phyloP scores from a whole-genome alignment of 2,113 vertebrate genomes.

The Muscicapa adusta region DNA sequence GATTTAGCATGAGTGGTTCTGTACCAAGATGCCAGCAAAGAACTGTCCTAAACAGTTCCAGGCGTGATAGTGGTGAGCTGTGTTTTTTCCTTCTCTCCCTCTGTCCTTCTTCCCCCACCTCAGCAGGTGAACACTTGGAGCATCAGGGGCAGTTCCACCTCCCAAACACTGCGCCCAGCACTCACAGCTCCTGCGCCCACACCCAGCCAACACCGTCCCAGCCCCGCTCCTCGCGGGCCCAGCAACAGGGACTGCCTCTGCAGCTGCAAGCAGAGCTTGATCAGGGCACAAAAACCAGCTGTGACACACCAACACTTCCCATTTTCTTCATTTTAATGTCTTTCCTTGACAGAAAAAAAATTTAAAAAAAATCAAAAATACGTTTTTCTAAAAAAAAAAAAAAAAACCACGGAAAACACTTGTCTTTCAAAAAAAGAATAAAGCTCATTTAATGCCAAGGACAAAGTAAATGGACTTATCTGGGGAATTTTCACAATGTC shows the following conservation, averaged over 20 bases:
- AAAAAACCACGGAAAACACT: neutral
- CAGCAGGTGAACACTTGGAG: neutral
- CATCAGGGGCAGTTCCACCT: neutral
- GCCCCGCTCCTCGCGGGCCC: rapidly evolving
- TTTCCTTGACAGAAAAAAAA: neutral
- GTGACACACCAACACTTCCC: neutral
- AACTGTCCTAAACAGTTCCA: neutral
- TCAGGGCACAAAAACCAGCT: neutral
- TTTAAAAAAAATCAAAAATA: rapidly evolving
- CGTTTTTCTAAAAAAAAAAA: neutral
- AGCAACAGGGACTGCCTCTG: neutral
- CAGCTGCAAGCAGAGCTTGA: neutral
- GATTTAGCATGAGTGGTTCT: neutral
- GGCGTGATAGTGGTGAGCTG: rapidly evolving
- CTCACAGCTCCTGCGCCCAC: rapidly evolving
- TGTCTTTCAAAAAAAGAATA: neutral
- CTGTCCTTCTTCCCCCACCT: neutral
- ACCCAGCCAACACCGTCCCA: neutral
- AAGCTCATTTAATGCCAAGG: neutral
- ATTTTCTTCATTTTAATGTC: neutral
- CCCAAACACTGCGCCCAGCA: neutral
- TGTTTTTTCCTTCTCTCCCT: rapidly evolving
- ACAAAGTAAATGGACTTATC: rapidly evolving
- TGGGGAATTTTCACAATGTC: neutral
- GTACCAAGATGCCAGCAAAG: neutral